Conservation (phyloP, 2,888 invertebrate species). For the Dione vanillae region DNA sequence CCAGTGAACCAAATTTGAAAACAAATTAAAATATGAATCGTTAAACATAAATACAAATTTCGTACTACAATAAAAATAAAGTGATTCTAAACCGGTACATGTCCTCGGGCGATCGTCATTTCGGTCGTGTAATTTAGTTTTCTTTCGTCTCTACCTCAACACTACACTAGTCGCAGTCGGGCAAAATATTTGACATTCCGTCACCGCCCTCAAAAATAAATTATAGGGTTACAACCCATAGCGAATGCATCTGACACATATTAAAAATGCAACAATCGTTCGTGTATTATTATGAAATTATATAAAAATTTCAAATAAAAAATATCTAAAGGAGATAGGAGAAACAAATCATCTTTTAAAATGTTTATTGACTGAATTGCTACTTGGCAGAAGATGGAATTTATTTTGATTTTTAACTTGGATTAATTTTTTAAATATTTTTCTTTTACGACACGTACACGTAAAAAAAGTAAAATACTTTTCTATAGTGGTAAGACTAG, state of each 20-base stretch:
- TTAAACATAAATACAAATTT: conserved; percentile 4
- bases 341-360: conserved; percentile 11
- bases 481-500: too few relatives aligned
- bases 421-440: not conserved
- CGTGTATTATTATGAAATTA: conserved; percentile 33
- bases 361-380: conserved; percentile 8
- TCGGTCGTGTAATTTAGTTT: conserved; percentile 43
- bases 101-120: conserved; percentile 35
- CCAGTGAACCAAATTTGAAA: not conserved
- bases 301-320: conserved; percentile 14
- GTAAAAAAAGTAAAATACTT: too few relatives aligned
- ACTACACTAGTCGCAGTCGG: conserved; percentile 66
- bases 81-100: conserved; percentile 22
- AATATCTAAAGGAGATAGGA: conserved; percentile 17
- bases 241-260: conserved; percentile 29
- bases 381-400: not conserved
- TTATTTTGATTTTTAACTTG: not conserved
- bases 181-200: conserved; percentile 80
- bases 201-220: conserved; percentile 65
- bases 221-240: conserved; percentile 58
- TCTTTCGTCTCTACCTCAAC: conserved; percentile 50
- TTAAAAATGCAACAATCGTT: conserved; percentile 32
- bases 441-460: too few relatives aligned
- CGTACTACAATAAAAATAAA: conserved; percentile 26
- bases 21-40: not conserved